Conservation (phyloP, 2,797 vertebrate species). For the Mycteria americana region DNA sequence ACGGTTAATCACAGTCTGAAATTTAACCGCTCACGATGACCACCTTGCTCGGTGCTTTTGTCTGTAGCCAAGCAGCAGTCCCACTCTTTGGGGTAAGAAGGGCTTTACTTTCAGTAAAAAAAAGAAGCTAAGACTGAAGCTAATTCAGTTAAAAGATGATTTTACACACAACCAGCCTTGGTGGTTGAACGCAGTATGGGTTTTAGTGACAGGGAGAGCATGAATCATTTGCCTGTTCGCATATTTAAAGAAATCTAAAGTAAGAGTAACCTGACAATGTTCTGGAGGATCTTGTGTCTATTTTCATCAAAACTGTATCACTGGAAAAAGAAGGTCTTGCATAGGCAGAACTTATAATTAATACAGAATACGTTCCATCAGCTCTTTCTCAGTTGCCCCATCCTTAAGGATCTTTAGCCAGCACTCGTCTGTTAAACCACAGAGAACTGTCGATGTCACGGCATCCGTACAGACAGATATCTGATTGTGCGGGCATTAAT, state of each 20-base stretch:
- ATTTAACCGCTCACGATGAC: neutral
- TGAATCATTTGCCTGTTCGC: neutral
- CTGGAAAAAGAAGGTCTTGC: neutral
- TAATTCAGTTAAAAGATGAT: neutral
- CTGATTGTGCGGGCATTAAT: neutral
- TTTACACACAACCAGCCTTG: neutral
- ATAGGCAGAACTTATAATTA: neutral
- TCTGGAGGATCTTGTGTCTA: neutral
- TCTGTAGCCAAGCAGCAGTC: neutral
- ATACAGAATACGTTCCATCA: neutral
- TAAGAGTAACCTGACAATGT: neutral
- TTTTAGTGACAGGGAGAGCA: neutral
- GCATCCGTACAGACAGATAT: neutral
- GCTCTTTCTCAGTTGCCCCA: neutral
- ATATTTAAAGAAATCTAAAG: neutral
- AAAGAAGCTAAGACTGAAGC: neutral
- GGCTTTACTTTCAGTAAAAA: neutral
- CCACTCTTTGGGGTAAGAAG: neutral
- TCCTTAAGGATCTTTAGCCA: neutral
- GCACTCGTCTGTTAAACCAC: neutral
- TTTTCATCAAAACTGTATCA: neutral
- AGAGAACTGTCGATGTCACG: neutral
- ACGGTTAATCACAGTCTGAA: neutral
- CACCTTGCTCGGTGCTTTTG: neutral
- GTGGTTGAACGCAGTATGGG: neutral